Base-by-base conservation (phyloP, 2,797 vertebrate species). In the Siniperca obscura region DNA sequence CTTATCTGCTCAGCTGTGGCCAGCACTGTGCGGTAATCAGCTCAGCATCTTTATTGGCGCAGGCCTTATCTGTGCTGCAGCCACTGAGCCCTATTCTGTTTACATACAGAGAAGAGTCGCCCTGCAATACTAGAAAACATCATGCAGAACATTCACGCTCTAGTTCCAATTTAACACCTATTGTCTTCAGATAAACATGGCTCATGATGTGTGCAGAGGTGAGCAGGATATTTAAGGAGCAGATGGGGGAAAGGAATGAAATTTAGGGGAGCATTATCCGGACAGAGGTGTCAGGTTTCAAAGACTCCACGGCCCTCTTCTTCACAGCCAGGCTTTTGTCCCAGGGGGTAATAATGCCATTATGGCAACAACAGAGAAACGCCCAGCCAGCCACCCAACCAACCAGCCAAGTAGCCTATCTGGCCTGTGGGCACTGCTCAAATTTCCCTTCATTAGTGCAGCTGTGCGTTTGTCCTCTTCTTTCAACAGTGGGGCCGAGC, bases 311-410 rank as follows among this genome's bases (percentile, higher is more conserved):
- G 56, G 74, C 62, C 16, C 40, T 81, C 74, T 62, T 79, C 77
- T 86, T 76, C 19, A 14, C 77, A 81, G 83, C 74, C 81, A 55
- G 82, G 65, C 87, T 86, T 87, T 94, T 93, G 91, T 93, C 85
- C 86, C 70, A 34, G 64, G 78, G 86, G 87, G 80, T 88, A 89
- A 87, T 94, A 91, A 92, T 88, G 84, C 82, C 88, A 93, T 94
- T 92, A 93, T 88, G 87, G 86, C 73, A 88, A 89, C 85, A 83
- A 72, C 65, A 80, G 89, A 87, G 83, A 83, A 82, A 89, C 76
- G 60, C 88, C 83, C 81, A 77, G 61, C 75, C 80, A 79, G 81
- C 87, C 78, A 79, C 1, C 53, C 82, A 78, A 55, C 64, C 83
- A 82, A 38, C 70, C 80, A 68, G 83, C 70, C 86, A 69, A 57